Evolutionary conservation across 2,113 vertebrate species (phyloP).

Genomic region (Anguilla rostrata): DNA sequence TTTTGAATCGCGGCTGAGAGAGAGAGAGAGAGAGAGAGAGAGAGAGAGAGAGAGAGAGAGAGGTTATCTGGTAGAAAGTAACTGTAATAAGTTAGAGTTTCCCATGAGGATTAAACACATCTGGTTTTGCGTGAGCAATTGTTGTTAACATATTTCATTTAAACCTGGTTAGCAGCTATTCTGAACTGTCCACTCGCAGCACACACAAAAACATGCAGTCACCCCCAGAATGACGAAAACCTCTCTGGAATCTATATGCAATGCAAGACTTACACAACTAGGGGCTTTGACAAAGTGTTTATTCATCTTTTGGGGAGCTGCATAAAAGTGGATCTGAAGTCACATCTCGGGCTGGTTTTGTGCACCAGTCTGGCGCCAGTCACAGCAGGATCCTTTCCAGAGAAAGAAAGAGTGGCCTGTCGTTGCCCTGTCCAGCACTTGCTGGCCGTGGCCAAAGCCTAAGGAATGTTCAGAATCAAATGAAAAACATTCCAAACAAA

Average conservation of each 20-base stretch:
- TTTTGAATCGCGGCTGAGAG: too few relatives aligned
- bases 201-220: neutral
- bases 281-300: conserved; percentile 19
- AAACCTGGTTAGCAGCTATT: neutral
- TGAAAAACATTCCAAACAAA: too few relatives aligned
- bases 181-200: neutral
- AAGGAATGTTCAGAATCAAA: neutral
- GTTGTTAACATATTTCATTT: neutral
- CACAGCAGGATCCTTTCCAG: conserved; percentile 27
- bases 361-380: conserved; percentile 25
- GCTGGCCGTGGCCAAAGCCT: conserved; percentile 4
- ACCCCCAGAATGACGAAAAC: neutral
- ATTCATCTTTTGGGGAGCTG: conserved; percentile 28
- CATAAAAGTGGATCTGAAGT: conserved; percentile 22
- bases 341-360: conserved; percentile 24
- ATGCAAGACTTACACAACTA: neutral
- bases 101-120: neutral
- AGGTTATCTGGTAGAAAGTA: neutral
- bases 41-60: too few relatives aligned
- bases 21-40: too few relatives aligned
- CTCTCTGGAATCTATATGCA: conserved; percentile 18
- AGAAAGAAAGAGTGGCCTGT: conserved; percentile 24
- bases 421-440: neutral
- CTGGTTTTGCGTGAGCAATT: neutral
- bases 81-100: neutral